A percentile compares a stretch with the other conserved stretches of the same genome.
These are phyloP conservation scores for Pseudomyrmex flavicornis DNA, from an alignment of 1,140 invertebrate genomes.

Conservation along the genomic window DNA sequence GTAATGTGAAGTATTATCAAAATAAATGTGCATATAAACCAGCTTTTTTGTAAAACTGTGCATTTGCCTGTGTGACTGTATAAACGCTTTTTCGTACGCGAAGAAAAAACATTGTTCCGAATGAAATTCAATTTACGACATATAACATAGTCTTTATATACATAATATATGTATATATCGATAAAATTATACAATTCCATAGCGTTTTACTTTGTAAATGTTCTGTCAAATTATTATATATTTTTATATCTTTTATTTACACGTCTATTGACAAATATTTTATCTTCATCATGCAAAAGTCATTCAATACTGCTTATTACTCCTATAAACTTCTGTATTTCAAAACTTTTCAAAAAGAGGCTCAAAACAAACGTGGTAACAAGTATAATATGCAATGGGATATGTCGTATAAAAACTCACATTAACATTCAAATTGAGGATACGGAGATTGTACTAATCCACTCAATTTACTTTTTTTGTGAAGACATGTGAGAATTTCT, in stretches of 20 bases:
- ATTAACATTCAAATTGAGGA: slow-evolving; percentile 24
- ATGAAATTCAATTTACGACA: too few relatives aligned
- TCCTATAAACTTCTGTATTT: slow-evolving; percentile 17
- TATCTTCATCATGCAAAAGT: slow-evolving; percentile 27
- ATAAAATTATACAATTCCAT: slow-evolving; percentile 64
- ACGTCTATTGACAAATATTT: slow-evolving; percentile 55
- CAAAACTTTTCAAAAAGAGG: slow-evolving; percentile 3
- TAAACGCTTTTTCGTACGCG: slow-evolving; percentile 43
- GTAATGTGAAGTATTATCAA: slow-evolving; percentile 72
- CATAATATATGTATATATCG: too few relatives aligned
- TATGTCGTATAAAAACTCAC: slow-evolving; percentile 19
- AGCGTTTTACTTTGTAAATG: slow-evolving; percentile 66
- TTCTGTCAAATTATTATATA: slow-evolving; percentile 62
- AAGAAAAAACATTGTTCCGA: slow-evolving; percentile 7
- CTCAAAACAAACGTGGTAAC: not conserved
- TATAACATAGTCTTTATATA: too few relatives aligned
- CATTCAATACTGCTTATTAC: slow-evolving; percentile 31
- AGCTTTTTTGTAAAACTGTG: slow-evolving; percentile 80
- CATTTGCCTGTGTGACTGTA: slow-evolving; percentile 75
- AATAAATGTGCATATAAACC: slow-evolving; percentile 79
- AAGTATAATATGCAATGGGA: not conserved
- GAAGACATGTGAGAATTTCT: slow-evolving; percentile 1
- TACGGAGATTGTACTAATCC: not conserved
- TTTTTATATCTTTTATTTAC: slow-evolving; percentile 55
- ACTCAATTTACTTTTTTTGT: slow-evolving; percentile 45